Conservation (phyloP, 2,888 invertebrate species). For the Noctua comes region DNA sequence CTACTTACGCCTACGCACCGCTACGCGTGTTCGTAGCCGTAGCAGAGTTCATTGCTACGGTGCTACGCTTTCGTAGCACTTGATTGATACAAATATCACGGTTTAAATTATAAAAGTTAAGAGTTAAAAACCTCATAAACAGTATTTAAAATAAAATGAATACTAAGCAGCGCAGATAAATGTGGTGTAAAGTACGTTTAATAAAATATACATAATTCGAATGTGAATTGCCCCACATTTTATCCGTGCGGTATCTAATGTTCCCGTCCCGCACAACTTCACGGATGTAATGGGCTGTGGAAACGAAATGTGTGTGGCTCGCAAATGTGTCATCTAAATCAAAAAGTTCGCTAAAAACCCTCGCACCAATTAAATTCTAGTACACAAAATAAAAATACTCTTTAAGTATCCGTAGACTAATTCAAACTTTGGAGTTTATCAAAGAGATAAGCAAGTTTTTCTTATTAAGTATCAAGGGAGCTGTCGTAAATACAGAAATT, state of each 20-base stretch:
- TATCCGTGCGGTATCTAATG: slow-evolving; percentile 64
- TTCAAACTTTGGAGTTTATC: slow-evolving; percentile 76
- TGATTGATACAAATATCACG: slow-evolving; percentile 1
- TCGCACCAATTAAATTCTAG: slow-evolving; percentile 68
- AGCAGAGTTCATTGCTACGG: slow-evolving; percentile 56
- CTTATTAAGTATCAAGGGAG: slow-evolving; percentile 82
- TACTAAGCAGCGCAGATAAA: slow-evolving; percentile 39
- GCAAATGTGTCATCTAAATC: slow-evolving; percentile 69
- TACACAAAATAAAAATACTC: slow-evolving; percentile 66
- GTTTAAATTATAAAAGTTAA: not conserved
- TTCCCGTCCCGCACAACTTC: slow-evolving; percentile 60
- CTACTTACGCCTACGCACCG: slow-evolving; percentile 51
- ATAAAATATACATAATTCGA: slow-evolving; percentile 63
- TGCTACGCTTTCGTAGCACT: slow-evolving; percentile 65
- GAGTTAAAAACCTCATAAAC: slow-evolving; percentile 1
- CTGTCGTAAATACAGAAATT: slow-evolving; percentile 87
- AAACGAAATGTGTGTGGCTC: slow-evolving; percentile 64
- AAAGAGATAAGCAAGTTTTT: slow-evolving; percentile 82
- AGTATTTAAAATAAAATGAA: slow-evolving; percentile 40
- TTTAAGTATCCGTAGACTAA: slow-evolving; percentile 71
- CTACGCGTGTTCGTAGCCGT: slow-evolving; percentile 53
- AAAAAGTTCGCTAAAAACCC: slow-evolving; percentile 65
- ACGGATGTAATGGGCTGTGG: slow-evolving; percentile 66
- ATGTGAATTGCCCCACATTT: slow-evolving; percentile 62
- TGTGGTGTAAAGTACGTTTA: slow-evolving; percentile 53